phyloP scores from a whole-genome alignment of 1,140 invertebrate species.

The Manduca sexta region DNA sequence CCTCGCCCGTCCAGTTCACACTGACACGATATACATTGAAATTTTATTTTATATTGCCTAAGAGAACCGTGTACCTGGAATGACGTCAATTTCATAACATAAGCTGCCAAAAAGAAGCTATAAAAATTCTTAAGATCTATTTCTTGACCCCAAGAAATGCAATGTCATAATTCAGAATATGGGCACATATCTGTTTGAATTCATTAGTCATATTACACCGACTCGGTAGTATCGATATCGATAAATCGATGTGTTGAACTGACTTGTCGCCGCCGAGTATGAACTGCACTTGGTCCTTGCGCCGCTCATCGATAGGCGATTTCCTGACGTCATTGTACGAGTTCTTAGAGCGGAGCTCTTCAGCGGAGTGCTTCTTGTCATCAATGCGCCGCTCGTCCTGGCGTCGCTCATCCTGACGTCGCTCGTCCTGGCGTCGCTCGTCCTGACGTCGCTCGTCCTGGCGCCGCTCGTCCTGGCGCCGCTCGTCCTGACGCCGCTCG shows the following conservation, averaged over 20 bases:
- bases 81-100: too few relatives aligned
- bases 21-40: constrained; percentile 24
- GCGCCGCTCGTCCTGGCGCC: constrained; percentile 41
- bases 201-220: too few relatives aligned
- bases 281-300: constrained; percentile 51
- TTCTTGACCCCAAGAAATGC: too few relatives aligned
- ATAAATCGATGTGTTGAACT: too few relatives aligned
- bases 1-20: constrained; percentile 54
- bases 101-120: too few relatives aligned
- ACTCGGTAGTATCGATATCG: too few relatives aligned
- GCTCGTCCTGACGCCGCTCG: constrained; percentile 33
- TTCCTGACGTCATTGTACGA: constrained; percentile 41
- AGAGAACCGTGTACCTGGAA: too few relatives aligned
- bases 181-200: too few relatives aligned
- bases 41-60: too few relatives aligned
- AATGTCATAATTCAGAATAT: too few relatives aligned
- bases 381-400: constrained; percentile 23
- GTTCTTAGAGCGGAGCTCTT: constrained; percentile 18
- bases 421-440: constrained; percentile 33
- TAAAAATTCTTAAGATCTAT: too few relatives aligned
- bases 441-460: constrained; percentile 58
- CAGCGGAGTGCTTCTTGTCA: constrained; percentile 24
- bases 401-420: constrained; percentile 28
- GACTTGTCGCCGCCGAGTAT: constrained; percentile 58
- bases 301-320: constrained; percentile 37